phyloP scores from a whole-genome alignment of 2,113 vertebrate species.

The Centrocercus urophasianus region DNA sequence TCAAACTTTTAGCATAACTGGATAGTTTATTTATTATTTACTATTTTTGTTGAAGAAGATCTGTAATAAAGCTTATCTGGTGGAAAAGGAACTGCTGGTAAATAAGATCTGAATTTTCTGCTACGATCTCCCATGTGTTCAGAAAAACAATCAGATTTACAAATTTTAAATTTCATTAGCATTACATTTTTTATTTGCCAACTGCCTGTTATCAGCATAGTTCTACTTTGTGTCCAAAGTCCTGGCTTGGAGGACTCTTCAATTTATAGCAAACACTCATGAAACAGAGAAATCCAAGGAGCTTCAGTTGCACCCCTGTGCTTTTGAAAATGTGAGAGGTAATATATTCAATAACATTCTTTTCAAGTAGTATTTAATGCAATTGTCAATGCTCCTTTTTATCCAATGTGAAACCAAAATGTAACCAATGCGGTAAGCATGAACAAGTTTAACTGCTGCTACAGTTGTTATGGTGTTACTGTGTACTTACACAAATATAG shows the following conservation, averaged over 20 bases:
- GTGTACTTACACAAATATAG: not conserved
- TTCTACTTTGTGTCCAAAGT: not conserved
- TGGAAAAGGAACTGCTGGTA: not conserved
- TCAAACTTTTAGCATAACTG: not conserved
- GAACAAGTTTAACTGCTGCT: not conserved
- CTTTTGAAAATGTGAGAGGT: not conserved
- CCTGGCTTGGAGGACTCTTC: not conserved
- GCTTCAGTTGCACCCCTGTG: not conserved
- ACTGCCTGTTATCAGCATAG: not conserved
- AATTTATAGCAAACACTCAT: not conserved
- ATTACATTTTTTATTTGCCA: not conserved
- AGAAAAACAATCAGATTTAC: not conserved
- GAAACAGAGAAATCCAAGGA: not conserved
- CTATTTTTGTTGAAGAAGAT: not conserved
- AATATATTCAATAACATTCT: not conserved
- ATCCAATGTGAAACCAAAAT: not conserved
- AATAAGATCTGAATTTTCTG: not conserved
- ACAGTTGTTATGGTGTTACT: not conserved
- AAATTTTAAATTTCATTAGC: not conserved
- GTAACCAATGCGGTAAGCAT: not conserved
- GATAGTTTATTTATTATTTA: not conserved
- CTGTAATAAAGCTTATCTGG: not conserved
- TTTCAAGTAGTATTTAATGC: not conserved
- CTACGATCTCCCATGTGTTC: not conserved
- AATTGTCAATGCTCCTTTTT: not conserved